Percentiles rank a stretch among this genome's conserved stretches.
Evolutionary conservation across 1,140 invertebrate species (phyloP).

Genomic region (Drosophila ironensis): DNA sequence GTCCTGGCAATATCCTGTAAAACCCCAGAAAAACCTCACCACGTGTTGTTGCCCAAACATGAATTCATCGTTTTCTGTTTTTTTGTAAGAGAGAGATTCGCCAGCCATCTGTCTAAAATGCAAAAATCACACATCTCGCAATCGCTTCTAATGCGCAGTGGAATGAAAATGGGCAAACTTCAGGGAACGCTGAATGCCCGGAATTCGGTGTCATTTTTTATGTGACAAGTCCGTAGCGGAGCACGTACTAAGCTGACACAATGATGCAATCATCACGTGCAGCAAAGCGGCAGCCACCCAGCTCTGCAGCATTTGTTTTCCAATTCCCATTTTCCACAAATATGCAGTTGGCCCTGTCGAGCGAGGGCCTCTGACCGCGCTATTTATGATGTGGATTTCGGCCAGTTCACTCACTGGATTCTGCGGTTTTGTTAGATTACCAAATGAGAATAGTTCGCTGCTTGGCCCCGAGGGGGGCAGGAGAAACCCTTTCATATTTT

Average conservation of each 20-base stretch:
- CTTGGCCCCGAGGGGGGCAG: background rate
- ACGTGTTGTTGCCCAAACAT: slow-evolving; percentile 60
- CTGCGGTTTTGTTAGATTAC: slow-evolving; percentile 58
- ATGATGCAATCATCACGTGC: slow-evolving; percentile 80
- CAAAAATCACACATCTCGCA: slow-evolving; percentile 47
- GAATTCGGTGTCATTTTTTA: slow-evolving; percentile 76
- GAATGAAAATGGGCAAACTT: slow-evolving; percentile 14
- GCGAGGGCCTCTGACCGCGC: slow-evolving; percentile 16
- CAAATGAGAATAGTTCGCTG: slow-evolving; percentile 34
- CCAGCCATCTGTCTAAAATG: slow-evolving; percentile 40
- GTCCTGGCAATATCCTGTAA: background rate
- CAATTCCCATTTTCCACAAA: slow-evolving; percentile 28
- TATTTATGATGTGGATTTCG: slow-evolving; percentile 48
- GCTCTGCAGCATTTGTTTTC: slow-evolving; percentile 52
- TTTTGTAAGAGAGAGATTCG: slow-evolving; percentile 7
- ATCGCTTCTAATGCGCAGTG: slow-evolving; percentile 52
- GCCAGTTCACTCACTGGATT: slow-evolving; percentile 7
- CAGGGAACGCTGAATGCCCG: slow-evolving; percentile 38
- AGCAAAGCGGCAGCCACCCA: slow-evolving; percentile 22
- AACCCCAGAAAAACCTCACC: slow-evolving; percentile 27
- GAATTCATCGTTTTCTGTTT: slow-evolving; percentile 18
- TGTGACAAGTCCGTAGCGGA: slow-evolving; percentile 63
- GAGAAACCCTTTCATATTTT: slow-evolving; percentile 68
- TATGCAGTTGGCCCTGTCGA: slow-evolving; percentile 8
- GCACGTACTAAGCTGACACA: slow-evolving; percentile 80